These are phyloP conservation scores for Ophion ellenae DNA, from an alignment of 2,888 invertebrate genomes.

Conservation along the genomic window DNA sequence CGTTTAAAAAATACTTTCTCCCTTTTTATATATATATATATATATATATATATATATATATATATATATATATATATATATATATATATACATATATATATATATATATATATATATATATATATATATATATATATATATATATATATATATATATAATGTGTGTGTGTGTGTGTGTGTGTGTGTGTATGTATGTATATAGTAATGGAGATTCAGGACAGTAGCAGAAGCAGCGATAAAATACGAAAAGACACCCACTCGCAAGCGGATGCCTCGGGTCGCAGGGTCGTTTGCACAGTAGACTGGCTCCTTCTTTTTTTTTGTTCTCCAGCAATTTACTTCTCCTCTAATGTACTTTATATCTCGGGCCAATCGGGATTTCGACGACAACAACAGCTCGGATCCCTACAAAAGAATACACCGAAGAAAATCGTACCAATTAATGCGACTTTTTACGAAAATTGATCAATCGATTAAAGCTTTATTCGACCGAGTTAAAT, in stretches of 20 bases:
- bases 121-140: neutral
- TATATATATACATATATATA: neutral
- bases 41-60: neutral
- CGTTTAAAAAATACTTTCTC: slow-evolving; percentile 56
- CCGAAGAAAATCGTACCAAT: neutral
- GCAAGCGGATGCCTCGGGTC: slow-evolving; percentile 74
- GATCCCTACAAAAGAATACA: neutral
- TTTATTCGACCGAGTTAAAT: neutral
- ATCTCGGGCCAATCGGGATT: neutral
- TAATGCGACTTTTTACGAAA: neutral
- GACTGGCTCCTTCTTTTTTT: slow-evolving; percentile 52
- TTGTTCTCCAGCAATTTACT: slow-evolving; percentile 39
- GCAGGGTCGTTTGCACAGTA: slow-evolving; percentile 72
- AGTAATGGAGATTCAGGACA: slow-evolving; percentile 20
- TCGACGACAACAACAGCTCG: slow-evolving; percentile 1
- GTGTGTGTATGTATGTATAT: neutral
- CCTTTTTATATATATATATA: slow-evolving; percentile 8
- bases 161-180: no score
- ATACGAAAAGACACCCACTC: slow-evolving; percentile 70
- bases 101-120: no score
- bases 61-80: no score
- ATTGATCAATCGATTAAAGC: neutral
- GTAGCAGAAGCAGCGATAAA: slow-evolving; percentile 36
- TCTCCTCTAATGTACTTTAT: slow-evolving; percentile 4
- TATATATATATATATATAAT: no score